Conservation (phyloP, 2,113 vertebrate genomes). For the Cygnus buccinator region DNA sequence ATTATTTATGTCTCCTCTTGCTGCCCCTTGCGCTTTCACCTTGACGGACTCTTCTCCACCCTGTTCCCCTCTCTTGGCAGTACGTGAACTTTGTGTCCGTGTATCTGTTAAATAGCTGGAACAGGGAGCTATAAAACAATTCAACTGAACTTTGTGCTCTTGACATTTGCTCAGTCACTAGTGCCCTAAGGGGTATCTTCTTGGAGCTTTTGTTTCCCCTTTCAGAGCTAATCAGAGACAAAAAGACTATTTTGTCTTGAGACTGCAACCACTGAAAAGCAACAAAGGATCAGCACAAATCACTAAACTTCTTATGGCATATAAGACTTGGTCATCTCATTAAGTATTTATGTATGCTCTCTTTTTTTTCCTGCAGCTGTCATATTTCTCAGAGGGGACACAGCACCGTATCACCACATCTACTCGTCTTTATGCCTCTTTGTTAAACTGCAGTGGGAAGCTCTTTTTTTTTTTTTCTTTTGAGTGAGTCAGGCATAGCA, state of each 20-base stretch:
- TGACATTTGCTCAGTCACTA: background rate
- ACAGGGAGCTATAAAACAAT: background rate
- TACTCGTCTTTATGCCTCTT: background rate
- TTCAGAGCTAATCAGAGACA: slow-evolving; percentile 36
- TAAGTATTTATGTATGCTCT: slow-evolving; percentile 40
- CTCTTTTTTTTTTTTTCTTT: background rate
- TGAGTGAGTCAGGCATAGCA: background rate
- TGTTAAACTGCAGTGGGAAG: background rate
- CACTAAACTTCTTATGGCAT: slow-evolving; percentile 5
- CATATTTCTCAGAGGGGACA: slow-evolving; percentile 5
- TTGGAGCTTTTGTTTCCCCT: slow-evolving; percentile 26
- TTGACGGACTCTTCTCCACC: background rate
- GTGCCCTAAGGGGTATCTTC: slow-evolving; percentile 9
- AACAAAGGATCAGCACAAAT: slow-evolving; percentile 27
- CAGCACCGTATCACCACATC: background rate
- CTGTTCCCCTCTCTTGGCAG: background rate
- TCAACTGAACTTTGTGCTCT: slow-evolving; percentile 7
- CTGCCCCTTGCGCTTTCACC: background rate
- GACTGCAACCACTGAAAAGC: slow-evolving; percentile 15
- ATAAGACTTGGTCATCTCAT: slow-evolving; percentile 40
- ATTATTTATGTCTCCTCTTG: background rate
- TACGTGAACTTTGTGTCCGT: background rate
- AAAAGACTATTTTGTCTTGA: slow-evolving; percentile 23
- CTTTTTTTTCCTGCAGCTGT: background rate
- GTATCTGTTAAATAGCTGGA: background rate